Evolutionary conservation across 2,113 vertebrate species (phyloP).

Genomic region (Empidonax traillii): DNA sequence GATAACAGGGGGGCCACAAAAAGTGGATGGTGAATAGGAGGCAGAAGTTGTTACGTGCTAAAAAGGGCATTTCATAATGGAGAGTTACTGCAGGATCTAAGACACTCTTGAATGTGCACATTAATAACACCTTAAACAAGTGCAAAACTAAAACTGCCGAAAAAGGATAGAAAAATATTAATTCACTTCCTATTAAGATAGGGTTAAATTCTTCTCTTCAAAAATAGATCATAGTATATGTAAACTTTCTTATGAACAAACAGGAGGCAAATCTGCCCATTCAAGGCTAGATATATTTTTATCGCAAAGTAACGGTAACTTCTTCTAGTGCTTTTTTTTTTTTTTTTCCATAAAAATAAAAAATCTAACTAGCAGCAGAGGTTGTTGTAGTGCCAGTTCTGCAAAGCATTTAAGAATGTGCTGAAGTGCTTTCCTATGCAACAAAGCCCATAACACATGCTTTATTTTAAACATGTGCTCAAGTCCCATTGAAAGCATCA

Average conservation of each 20-base stretch:
- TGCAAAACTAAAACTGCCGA: conserved; percentile 30
- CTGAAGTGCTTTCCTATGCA: conserved; percentile 44
- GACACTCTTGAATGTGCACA: background rate
- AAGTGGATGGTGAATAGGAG: background rate
- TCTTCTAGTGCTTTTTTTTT: background rate
- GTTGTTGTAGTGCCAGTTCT: conserved; percentile 17
- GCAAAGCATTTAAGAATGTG: conserved; percentile 57
- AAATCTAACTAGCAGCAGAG: conserved; percentile 36
- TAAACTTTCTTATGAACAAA: background rate
- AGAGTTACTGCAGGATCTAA: conserved; percentile 11
- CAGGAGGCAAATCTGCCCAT: background rate
- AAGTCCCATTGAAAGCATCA: conserved; percentile 56
- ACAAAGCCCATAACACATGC: conserved; percentile 32
- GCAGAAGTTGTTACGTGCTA: background rate
- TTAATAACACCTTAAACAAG: conserved; percentile 43
- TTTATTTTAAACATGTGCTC: conserved; percentile 57
- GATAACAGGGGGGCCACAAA: conserved; percentile 10
- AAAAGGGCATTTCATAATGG: conserved; percentile 13
- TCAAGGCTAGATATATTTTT: conserved; percentile 12
- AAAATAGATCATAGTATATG: background rate
- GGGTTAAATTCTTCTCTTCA: conserved; percentile 40
- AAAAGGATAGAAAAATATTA: conserved; percentile 11
- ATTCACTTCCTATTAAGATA: conserved; percentile 24
- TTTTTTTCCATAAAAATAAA: conserved; percentile 26
- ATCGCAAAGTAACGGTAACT: background rate